Percentiles rank a stretch among this genome's conserved stretches.
Evolutionary conservation across 2,797 vertebrate species (phyloP).

Genomic region (Euthynnus affinis): DNA sequence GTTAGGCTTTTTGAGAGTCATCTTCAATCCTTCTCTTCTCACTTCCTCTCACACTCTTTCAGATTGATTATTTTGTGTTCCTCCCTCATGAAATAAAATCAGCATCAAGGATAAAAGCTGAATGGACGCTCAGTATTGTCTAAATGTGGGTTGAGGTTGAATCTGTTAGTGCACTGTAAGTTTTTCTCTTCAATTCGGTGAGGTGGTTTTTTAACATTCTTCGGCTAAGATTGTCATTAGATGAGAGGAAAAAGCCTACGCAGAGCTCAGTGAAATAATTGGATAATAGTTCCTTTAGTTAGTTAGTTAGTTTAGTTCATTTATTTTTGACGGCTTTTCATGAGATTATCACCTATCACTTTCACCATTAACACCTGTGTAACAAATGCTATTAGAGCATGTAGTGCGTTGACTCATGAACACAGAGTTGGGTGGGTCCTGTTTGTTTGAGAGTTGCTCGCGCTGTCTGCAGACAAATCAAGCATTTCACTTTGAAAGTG

Average conservation of each 20-base stretch:
- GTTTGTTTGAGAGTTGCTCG: not conserved
- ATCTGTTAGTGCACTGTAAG: not conserved
- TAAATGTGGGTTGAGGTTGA: not conserved
- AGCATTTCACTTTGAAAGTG: slow-evolving; percentile 3
- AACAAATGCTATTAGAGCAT: not conserved
- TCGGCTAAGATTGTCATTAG: too few species aligned
- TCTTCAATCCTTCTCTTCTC: slow-evolving; percentile 29
- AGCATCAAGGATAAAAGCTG: not conserved
- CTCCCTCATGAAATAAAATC: slow-evolving; percentile 4
- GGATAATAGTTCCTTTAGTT: too few species aligned
- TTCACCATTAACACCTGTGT: too few species aligned
- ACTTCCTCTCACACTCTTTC: slow-evolving; percentile 55
- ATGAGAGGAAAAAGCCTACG: too few species aligned
- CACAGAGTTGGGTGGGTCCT: not conserved
- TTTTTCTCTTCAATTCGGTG: too few species aligned
- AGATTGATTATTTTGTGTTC: not conserved
- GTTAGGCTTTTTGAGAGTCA: slow-evolving; percentile 34
- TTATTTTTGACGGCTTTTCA: slow-evolving; percentile 5
- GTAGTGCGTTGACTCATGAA: not conserved
- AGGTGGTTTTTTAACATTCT: too few species aligned
- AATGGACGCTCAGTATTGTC: not conserved
- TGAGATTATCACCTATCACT: too few species aligned
- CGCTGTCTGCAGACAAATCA: slow-evolving; percentile 16
- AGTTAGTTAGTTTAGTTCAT: too few species aligned
- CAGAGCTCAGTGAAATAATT: too few species aligned